A percentile compares a stretch with the other conserved stretches of the same genome.
Conservation (phyloP, 2,888 invertebrate species). For the Drosophila formosana region DNA sequence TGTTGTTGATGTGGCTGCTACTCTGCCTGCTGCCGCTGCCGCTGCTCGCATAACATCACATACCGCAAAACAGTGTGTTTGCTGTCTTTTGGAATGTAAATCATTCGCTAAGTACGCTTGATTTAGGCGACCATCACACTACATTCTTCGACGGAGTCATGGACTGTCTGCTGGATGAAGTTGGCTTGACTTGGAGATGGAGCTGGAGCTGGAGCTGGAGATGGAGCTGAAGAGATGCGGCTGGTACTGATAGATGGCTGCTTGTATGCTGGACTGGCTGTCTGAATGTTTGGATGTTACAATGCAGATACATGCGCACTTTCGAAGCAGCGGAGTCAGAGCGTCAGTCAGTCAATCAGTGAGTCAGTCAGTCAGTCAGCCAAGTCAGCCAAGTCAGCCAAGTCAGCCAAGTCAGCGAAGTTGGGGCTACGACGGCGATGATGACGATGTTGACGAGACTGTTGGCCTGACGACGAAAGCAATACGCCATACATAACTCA, state of each 20-base stretch:
- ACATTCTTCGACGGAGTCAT: slow-evolving; percentile 73
- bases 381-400: slow-evolving; percentile 2
- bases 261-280: slow-evolving; percentile 26
- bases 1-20: slow-evolving; percentile 23
- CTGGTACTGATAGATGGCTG: slow-evolving; percentile 75
- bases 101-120: slow-evolving; percentile 84
- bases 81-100: slow-evolving; percentile 85
- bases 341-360: not conserved
- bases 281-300: slow-evolving; percentile 63
- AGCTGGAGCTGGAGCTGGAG: slow-evolving; percentile 3
- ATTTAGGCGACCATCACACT: slow-evolving; percentile 84
- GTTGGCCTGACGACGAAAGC: slow-evolving; percentile 78
- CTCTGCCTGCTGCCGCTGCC: slow-evolving; percentile 54
- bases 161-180: slow-evolving; percentile 34
- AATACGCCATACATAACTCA: slow-evolving; percentile 84
- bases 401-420: slow-evolving; percentile 4
- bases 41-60: slow-evolving; percentile 83
- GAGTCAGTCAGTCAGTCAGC: not conserved
- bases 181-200: slow-evolving; percentile 20
- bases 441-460: slow-evolving; percentile 64
- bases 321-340: slow-evolving; percentile 31
- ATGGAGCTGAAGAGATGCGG: slow-evolving; percentile 37
- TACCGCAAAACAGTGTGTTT: slow-evolving; percentile 83
- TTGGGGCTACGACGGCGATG: slow-evolving; percentile 30
- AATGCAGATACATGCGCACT: slow-evolving; percentile 77